phyloP scores from a whole-genome alignment of 1,140 invertebrate species.

The Meloidogyne exigua region DNA sequence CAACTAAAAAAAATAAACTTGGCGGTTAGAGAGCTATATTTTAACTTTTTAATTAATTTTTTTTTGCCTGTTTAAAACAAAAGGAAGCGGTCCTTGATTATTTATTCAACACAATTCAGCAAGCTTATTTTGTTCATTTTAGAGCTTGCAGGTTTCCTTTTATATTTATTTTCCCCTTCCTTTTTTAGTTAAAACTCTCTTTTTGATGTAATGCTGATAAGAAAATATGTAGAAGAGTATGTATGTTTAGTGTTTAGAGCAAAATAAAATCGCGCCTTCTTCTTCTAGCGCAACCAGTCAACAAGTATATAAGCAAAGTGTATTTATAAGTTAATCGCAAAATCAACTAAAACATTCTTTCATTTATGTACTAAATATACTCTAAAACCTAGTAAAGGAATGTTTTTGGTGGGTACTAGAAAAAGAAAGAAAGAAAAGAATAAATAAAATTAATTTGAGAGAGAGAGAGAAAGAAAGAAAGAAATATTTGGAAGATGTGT shows the following conservation, averaged over 20 bases:
- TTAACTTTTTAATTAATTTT: neutral
- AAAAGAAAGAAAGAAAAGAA: too few species aligned
- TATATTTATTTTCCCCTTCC: neutral
- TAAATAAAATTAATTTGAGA: neutral
- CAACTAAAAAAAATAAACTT: too few species aligned
- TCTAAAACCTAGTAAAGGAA: neutral
- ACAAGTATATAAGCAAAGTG: neutral
- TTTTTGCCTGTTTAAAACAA: neutral
- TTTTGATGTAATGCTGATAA: constrained; percentile 5
- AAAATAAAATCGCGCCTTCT: neutral
- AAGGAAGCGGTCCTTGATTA: neutral
- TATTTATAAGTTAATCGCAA: neutral
- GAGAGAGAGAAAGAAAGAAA: neutral
- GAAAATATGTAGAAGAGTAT: too few species aligned
- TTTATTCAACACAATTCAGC: neutral
- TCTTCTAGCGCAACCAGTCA: constrained; percentile 3
- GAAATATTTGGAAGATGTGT: neutral
- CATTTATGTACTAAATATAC: neutral
- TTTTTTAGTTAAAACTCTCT: neutral
- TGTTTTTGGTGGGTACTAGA: neutral
- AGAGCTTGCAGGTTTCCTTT: neutral
- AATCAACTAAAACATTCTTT: neutral
- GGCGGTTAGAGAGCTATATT: too few species aligned
- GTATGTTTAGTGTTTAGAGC: neutral
- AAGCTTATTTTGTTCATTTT: neutral